phyloP scores from a whole-genome alignment of 2,888 invertebrate genomes.

The Melanargia galathea region DNA sequence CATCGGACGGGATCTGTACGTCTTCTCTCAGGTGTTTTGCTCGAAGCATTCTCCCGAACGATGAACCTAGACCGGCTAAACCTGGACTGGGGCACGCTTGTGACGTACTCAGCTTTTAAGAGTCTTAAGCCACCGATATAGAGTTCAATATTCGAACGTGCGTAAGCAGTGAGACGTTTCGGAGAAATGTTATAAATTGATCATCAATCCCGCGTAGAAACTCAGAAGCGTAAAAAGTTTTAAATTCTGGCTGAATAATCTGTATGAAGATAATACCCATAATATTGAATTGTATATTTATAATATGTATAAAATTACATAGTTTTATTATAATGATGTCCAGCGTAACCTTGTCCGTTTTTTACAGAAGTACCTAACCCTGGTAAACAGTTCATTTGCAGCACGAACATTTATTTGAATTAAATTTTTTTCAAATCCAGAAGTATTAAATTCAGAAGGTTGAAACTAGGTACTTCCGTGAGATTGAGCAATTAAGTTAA shows the following conservation, averaged over 20 bases:
- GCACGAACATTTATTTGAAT: too few relatives aligned
- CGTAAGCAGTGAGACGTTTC: neutral
- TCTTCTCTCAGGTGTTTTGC: neutral
- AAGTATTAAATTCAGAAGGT: neutral
- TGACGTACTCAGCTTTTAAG: constrained; percentile 4
- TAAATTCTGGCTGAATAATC: neutral
- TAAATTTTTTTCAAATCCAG: too few relatives aligned
- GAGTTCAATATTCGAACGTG: neutral
- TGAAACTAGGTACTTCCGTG: neutral
- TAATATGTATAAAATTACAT: neutral
- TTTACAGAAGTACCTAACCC: too few relatives aligned
- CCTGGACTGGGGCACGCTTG: constrained; percentile 25
- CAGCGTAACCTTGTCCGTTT: too few relatives aligned
- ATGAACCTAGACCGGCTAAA: constrained; percentile 51
- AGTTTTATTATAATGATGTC: too few relatives aligned
- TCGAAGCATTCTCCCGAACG: constrained; percentile 50
- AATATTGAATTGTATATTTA: neutral
- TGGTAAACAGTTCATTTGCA: too few relatives aligned
- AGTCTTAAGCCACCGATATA: neutral
- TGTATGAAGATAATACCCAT: too few relatives aligned
- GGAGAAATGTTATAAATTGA: constrained; percentile 7
- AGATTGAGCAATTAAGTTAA: neutral
- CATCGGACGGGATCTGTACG: neutral
- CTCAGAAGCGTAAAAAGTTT: neutral
- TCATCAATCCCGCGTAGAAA: constrained; percentile 4